Conservation (phyloP, 2,113 vertebrate species). For the Nesogale talazaci region DNA sequence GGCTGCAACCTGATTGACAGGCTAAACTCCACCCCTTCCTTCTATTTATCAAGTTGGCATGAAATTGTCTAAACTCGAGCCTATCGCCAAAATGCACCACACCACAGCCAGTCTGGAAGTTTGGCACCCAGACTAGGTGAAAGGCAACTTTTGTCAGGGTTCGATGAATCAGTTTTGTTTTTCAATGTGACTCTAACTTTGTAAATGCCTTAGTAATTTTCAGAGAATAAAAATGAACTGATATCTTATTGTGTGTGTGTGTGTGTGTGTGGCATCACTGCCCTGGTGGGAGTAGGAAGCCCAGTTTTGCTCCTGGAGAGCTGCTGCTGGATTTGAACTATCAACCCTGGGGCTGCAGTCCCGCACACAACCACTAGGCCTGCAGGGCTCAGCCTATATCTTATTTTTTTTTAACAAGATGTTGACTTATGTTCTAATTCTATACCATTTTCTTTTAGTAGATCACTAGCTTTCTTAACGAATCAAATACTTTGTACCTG, state of each 20-base stretch:
- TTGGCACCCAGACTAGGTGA: neutral
- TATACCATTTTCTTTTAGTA: neutral
- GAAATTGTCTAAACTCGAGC: neutral
- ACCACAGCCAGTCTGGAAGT: neutral
- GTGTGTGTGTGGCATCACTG: too few relatives aligned
- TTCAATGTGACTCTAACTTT: neutral
- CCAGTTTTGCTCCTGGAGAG: too few relatives aligned
- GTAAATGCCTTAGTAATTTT: neutral
- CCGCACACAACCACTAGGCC: too few relatives aligned
- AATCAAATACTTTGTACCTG: neutral
- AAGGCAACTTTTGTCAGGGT: neutral
- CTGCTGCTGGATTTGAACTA: too few relatives aligned
- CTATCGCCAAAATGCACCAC: neutral
- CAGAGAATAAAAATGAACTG: conserved; percentile 30
- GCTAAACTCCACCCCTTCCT: too few relatives aligned
- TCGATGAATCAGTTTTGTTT: neutral
- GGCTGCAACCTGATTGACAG: too few relatives aligned
- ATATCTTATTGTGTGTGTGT: too few relatives aligned
- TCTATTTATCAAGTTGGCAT: too few relatives aligned
- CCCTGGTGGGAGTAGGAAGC: too few relatives aligned
- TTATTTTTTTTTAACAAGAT: conserved; percentile 19
- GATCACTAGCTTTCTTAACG: neutral
- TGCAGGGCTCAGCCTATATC: too few relatives aligned
- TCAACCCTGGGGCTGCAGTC: too few relatives aligned
- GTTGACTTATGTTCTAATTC: conserved; percentile 28